Conservation (phyloP, 2,888 invertebrate species). For the Epinotia ramella region DNA sequence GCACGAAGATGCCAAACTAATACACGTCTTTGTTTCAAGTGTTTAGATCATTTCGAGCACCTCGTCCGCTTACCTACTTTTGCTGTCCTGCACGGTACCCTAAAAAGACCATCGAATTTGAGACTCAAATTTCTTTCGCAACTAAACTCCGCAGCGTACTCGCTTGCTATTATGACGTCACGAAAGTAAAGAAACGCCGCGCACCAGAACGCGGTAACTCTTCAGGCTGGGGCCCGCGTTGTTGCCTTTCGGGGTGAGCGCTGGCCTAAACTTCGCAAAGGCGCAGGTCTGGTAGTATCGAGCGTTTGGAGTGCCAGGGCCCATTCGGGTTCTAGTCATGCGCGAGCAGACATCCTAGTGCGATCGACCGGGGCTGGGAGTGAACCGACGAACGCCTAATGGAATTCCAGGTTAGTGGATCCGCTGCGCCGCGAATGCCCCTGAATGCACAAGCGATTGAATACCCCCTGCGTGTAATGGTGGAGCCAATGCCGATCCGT, state of each 20-base stretch:
- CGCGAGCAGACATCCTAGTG: neutral
- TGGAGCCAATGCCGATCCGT: neutral
- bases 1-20: too few relatives aligned
- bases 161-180: conserved; percentile 31
- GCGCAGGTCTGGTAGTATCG: conserved; percentile 28
- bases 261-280: neutral
- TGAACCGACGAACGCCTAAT: conserved; percentile 1
- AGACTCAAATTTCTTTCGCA: conserved; percentile 26
- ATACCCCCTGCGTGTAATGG: neutral
- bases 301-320: conserved; percentile 7
- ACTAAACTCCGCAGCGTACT: conserved; percentile 27
- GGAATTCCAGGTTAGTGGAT: conserved; percentile 10
- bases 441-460: neutral
- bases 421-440: conserved; percentile 6
- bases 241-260: neutral
- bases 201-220: neutral
- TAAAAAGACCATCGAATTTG: conserved; percentile 9
- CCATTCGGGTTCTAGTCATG: conserved; percentile 12
- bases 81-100: neutral
- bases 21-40: too few relatives aligned
- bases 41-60: too few relatives aligned
- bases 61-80: too few relatives aligned
- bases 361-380: conserved; percentile 23
- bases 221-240: neutral
- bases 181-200: neutral